Base-by-base conservation (phyloP, 2,888 invertebrate genomes). In the Loripinus fragilis region DNA sequence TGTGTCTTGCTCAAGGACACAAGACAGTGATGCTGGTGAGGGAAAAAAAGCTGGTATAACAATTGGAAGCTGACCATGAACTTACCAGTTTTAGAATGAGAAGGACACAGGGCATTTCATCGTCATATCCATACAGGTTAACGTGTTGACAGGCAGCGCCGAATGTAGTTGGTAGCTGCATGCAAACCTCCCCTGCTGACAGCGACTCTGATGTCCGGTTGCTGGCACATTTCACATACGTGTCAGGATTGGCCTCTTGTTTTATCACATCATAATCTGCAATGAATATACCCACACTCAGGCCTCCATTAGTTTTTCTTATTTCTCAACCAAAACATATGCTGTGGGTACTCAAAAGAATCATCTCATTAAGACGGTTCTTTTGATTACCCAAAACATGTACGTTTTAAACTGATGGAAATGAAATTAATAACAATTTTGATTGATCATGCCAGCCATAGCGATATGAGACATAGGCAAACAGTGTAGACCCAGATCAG, bases 31-130 rank as follows among this genome's bases (percentile, higher is more conserved):
- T n/a, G n/a, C n/a, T n/a, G n/a, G n/a, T n/a, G n/a, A n/a, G n/a
- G n/a, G n/a, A n/a, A n/a, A n/a, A n/a, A n/a, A n/a, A n/a, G n/a
- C n/a, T n/a, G n/a, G n/a, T n/a, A n/a, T n/a, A n/a, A n/a, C n/a
- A n/a, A n/a, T n/a, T n/a, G n/a, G n/a, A n/a, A n/a, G n/a, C n/a
- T n/a, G n/a, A n/a, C n/a, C n/a, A n/a, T n/a, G n/a, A 17, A 52
- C 85, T 73, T 78, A 88, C 88, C 80, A 86, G 69, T 69, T 77
- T 86, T 52, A 88, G 70, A 10, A 79, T 69, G 1, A 88, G 74
- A 2, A 88, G 78, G 15, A 88, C 65, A 74, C 88, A 88, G 0
- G 88, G 88, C 25, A 76, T 60, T 33, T 81, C 86, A 20, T 79
- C 60, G 0, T 45, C n/a, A 28, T 82, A 85, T 10, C 87, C 88